A percentile compares a stretch with the other conserved stretches of the same genome.
phyloP scores from a whole-genome alignment of 2,113 vertebrate species.

The Hymenochirus boettgeri region DNA sequence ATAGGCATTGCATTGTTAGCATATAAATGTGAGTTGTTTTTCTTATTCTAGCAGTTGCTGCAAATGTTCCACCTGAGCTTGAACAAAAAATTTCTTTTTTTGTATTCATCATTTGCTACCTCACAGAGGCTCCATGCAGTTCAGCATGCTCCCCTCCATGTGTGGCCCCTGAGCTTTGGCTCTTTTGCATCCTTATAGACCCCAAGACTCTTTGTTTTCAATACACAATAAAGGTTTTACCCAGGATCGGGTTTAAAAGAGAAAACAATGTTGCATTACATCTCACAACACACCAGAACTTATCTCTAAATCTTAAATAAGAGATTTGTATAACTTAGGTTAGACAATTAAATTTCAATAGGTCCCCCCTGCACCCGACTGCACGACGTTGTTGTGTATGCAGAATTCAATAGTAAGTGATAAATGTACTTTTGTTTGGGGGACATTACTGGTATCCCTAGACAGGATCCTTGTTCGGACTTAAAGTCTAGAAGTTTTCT shows the following conservation, averaged over 20 bases:
- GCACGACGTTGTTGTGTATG: too few species aligned
- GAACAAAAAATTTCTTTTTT: conserved; percentile 96
- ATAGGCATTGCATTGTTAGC: not conserved
- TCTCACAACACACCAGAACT: too few species aligned
- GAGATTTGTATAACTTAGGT: too few species aligned
- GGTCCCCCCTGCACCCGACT: too few species aligned
- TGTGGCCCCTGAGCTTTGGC: conserved; percentile 62
- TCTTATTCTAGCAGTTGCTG: not conserved
- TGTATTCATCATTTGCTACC: conserved; percentile 86
- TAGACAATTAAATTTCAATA: too few species aligned
- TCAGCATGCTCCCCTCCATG: conserved; percentile 84
- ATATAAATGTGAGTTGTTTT: not conserved
- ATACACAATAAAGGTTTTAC: conserved; percentile 89
- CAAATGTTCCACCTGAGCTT: conserved; percentile 75
- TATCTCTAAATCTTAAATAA: too few species aligned
- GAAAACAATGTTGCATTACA: too few species aligned
- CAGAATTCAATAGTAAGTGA: too few species aligned
- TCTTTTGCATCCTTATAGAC: conserved; percentile 92
- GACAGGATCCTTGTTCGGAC: too few species aligned
- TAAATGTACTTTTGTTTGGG: too few species aligned
- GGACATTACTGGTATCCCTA: too few species aligned
- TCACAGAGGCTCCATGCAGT: conserved; percentile 72
- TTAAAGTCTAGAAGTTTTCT: too few species aligned
- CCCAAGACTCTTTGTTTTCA: conserved; percentile 85
- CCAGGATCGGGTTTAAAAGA: conserved; percentile 77